Evolutionary conservation across 1,140 invertebrate genomes (phyloP), one percentile per base, ranked within the genome.

Genomic region (Dolichoris vasculosae): DNA sequence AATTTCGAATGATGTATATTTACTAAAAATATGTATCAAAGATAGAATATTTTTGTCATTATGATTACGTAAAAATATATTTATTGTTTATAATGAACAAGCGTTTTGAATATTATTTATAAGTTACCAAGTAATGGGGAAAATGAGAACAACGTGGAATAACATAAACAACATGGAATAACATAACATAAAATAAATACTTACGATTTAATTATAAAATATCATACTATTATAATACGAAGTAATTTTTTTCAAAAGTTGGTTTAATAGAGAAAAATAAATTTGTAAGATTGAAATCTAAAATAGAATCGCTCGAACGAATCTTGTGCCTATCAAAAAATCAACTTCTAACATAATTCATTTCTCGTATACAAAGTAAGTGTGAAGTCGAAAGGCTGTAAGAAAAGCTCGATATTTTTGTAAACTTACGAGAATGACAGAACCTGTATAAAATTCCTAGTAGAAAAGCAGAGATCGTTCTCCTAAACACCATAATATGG

Each of bases 281-380:
- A 71, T 59, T 59, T 59, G 4, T 23, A 59, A 59, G 26, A 59
- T 26, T 20, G 23, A 40, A 30, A 38, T 43, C 23, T 17, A 38
- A 15, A 0, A 6, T 17, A 71, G 32, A n/a, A 7, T 2, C 20
- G 67, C 69, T n/a, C 11, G 40, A 43, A 11, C 20, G 38, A 43
- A 26, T n/a, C 9, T n/a, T 2, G 38, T 0, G 6, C 69, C 43
- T 43, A 43, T 73, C 38, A 7, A n/a, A 23, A 1, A 26, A 73
- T 73, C 69, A 32, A 43, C 69, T 9, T n/a, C 20, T 73, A 73
- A 73, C 69, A 43, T 73, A 23, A 73, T 73, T 73, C 43, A 73
- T 38, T 73, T 71, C 35, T 3, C 35, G 35, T 43, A 17, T 38
- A 26, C 13, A 35, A 69, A 30, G 6, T 20, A 1, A 4, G 38